phyloP scores from a whole-genome alignment of 2,888 invertebrate species.

The Sthenelais limicola region DNA sequence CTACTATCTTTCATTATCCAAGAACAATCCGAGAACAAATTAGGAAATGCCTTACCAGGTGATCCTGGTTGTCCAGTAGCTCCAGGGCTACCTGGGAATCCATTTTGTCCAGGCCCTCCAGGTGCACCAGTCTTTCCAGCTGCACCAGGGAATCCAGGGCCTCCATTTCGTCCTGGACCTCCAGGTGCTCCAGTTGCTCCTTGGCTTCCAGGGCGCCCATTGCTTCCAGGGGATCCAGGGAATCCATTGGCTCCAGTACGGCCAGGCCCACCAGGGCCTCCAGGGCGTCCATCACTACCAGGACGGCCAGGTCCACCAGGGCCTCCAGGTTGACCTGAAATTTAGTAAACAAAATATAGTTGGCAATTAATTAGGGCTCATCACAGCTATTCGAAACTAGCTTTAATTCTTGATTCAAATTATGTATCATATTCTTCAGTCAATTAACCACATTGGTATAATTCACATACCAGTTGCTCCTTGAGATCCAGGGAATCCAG shows the following conservation, averaged over 20 bases:
- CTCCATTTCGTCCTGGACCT: not conserved
- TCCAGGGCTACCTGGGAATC: slow-evolving; percentile 21
- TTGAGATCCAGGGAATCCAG: slow-evolving; percentile 50
- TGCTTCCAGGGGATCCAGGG: slow-evolving; percentile 29
- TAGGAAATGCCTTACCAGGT: not conserved
- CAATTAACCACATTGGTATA: too few species aligned
- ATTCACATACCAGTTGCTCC: slow-evolving; percentile 37
- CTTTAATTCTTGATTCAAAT: too few species aligned
- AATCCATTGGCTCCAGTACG: slow-evolving; percentile 39
- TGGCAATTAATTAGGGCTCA: too few species aligned
- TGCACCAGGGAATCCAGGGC: not conserved
- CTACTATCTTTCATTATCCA: not conserved
- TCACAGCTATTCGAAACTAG: too few species aligned
- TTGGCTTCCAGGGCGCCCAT: slow-evolving; percentile 31
- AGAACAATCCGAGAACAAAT: not conserved
- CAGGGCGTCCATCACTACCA: slow-evolving; percentile 36
- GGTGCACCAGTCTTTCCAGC: not conserved
- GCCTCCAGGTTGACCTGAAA: too few species aligned
- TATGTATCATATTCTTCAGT: too few species aligned
- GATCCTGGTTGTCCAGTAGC: slow-evolving; percentile 6
- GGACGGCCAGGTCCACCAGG: slow-evolving; percentile 38
- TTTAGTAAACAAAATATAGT: too few species aligned
- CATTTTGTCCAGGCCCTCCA: not conserved
- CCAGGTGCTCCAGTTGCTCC: slow-evolving; percentile 1
- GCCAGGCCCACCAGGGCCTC: slow-evolving; percentile 40